Base-by-base conservation (phyloP, 2,888 invertebrate genomes). In the Microchrysa polita region DNA sequence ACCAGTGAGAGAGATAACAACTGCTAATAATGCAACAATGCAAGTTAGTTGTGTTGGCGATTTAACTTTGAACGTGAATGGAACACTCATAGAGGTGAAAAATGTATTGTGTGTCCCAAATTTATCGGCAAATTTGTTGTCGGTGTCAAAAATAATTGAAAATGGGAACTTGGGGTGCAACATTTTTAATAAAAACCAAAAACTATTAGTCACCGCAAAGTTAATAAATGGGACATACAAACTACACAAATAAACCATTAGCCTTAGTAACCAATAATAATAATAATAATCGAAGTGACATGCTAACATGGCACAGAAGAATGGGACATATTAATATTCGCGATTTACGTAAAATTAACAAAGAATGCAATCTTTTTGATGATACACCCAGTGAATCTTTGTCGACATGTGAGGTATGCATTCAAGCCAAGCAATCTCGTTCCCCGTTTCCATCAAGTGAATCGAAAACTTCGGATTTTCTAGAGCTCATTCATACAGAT, bases 401-500 rank as follows among this genome's bases (percentile, higher is more conserved):
- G 14, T 5, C 18, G 14, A 23, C 23, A 16, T 59, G 59, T 7
- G 59, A 59, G 16, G 23, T 59, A 2, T 59, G 79, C 67, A 73
- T 78, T 10, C 74, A 79, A 71, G 79, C 79, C 12, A 80, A 79
- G 74, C 77, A 79, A 44, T 76, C 76, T 5, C 73, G 78, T 60
- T 10, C 52, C 42, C 76, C 79, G 5, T 80, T 79, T 65, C 69
- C 74, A n/a, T 74, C 76, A 40, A 34, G 27, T 7, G 74, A 74
- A 16, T 73, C 73, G 14, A 73, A 77, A 59, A 75, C 80, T n/a
- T 77, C 53, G 27, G 63, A 73, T 55, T 48, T 76, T 52, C 75
- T 83, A 40, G 80, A 83, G 20, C 2, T 82, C n/a, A 73, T 84
- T 2, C 83, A 84, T 69, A 74, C 80, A 1, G 83, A 83, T 75